These are phyloP conservation scores for Anguilla japonica DNA, from an alignment of 2,113 vertebrate genomes.

Conservation along the genomic window DNA sequence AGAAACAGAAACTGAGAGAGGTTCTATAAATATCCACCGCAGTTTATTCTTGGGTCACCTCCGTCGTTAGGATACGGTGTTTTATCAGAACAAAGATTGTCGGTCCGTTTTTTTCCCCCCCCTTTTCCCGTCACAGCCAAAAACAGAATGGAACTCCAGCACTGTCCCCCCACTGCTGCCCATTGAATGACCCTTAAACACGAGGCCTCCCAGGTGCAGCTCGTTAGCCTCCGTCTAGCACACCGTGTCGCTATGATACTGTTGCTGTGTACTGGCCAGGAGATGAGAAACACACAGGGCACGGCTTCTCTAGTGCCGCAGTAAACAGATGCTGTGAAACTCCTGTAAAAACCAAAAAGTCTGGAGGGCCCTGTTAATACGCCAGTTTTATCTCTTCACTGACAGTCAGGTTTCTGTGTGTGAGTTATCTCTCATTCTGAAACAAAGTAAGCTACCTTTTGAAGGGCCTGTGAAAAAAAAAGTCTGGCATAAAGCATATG, in stretches of 20 bases:
- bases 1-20: conserved; percentile 11
- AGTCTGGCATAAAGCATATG: neutral
- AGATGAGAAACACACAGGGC: neutral
- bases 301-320: neutral
- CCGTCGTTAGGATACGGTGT: neutral
- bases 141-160: neutral
- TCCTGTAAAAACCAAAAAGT: no score
- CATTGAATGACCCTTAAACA: neutral
- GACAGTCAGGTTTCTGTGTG: neutral
- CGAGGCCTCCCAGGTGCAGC: neutral
- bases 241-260: neutral
- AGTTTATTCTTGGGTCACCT: neutral
- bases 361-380: no score
- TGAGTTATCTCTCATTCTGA: neutral
- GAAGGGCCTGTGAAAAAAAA: neutral
- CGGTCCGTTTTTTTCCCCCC: neutral
- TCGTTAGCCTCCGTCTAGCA: neutral
- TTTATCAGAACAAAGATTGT: conserved; percentile 4
- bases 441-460: neutral
- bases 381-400: neutral
- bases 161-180: neutral
- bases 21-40: conserved; percentile 1
- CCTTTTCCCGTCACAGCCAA: neutral
- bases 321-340: neutral
- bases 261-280: neutral